A percentile compares a stretch with the other conserved stretches of the same genome.
Conservation (phyloP, 2,888 invertebrate genomes). For the Lamproptera curius region DNA sequence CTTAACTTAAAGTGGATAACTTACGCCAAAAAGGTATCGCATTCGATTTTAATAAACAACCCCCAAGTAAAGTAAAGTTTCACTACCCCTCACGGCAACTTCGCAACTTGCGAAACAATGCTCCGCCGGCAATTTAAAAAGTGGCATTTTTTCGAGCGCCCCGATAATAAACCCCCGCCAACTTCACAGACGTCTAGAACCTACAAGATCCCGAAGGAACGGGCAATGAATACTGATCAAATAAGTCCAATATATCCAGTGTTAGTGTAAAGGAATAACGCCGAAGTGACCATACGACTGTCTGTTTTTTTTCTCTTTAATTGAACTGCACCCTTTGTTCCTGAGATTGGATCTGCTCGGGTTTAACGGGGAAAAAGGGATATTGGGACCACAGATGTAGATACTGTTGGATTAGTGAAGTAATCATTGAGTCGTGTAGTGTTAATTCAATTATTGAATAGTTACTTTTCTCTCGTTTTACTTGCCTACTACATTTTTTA, state of each 20-base stretch:
- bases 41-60: no score
- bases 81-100: neutral
- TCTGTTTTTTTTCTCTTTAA: constrained; percentile 5
- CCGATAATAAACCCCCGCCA: constrained; percentile 29
- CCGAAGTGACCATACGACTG: constrained; percentile 14
- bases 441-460: no score
- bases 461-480: no score
- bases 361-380: no score
- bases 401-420: no score
- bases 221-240: constrained; percentile 21
- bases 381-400: no score
- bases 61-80: no score
- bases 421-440: no score
- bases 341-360: constrained; percentile 18
- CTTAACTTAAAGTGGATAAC: no score
- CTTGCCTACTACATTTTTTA: no score
- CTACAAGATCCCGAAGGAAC: neutral
- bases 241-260: constrained; percentile 9
- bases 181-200: constrained; percentile 36
- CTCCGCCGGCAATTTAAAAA: constrained; percentile 14
- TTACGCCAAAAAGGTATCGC: no score
- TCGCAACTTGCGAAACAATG: constrained; percentile 13
- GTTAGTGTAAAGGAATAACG: constrained; percentile 16
- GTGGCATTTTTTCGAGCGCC: constrained; percentile 23
- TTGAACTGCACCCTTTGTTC: constrained; percentile 14